Conservation (phyloP, 2,113 vertebrate species). For the Eolophus roseicapilla region DNA sequence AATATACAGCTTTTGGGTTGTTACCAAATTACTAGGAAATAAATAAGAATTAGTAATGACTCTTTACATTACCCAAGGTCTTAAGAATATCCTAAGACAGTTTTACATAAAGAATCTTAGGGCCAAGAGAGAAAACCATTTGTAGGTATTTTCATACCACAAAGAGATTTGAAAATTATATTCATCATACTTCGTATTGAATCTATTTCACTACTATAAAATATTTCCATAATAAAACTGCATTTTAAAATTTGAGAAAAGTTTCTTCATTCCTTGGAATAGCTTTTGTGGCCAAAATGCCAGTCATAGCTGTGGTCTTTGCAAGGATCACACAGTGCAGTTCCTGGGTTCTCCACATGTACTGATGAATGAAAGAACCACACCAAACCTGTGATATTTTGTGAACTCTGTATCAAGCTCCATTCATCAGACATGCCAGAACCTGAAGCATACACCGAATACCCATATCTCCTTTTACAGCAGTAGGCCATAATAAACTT, state of each 20-base stretch:
- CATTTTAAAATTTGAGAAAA: background rate
- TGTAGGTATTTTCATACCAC: background rate
- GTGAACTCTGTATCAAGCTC: background rate
- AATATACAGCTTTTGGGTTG: background rate
- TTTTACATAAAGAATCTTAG: background rate
- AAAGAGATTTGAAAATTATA: background rate
- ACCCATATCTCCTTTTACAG: background rate
- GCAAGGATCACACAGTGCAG: background rate
- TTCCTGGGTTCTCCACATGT: background rate
- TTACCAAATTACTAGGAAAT: background rate
- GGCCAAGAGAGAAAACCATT: background rate
- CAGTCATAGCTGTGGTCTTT: background rate
- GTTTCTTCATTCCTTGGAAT: background rate
- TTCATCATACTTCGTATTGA: background rate
- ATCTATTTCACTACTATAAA: background rate
- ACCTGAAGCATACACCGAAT: background rate
- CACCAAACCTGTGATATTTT: background rate
- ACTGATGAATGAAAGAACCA: background rate
- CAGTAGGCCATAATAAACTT: background rate
- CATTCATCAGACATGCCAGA: background rate
- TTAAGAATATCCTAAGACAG: background rate
- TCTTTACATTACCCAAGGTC: background rate
- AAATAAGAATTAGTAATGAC: background rate
- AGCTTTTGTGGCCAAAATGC: background rate
- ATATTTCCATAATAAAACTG: background rate